Percentiles rank a stretch among this genome's conserved stretches.
Evolutionary conservation across 2,797 vertebrate species (phyloP).

Genomic region (Platyrinchus mystaceus): DNA sequence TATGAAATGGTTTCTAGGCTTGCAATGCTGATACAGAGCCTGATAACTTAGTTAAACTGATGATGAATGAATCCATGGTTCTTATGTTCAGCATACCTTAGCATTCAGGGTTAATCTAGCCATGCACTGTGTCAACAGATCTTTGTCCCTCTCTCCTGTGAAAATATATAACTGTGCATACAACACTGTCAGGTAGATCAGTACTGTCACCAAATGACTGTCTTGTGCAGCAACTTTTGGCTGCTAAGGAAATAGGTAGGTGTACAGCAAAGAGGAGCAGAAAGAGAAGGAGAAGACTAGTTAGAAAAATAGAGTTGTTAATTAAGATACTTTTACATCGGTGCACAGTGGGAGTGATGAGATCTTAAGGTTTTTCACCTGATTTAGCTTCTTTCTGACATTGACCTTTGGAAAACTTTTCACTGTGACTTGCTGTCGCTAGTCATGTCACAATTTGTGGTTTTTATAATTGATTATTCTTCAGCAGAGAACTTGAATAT

Average conservation of each 20-base stretch:
- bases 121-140: background rate
- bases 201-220: background rate
- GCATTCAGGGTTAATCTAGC: background rate
- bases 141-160: background rate
- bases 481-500: background rate
- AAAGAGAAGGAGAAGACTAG: background rate
- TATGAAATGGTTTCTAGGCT: background rate
- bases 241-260: background rate
- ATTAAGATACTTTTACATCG: background rate
- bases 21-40: accelerated
- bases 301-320: background rate
- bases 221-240: background rate
- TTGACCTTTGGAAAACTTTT: background rate
- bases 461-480: background rate
- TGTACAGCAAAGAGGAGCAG: background rate
- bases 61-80: background rate
- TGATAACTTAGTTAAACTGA: background rate
- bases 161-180: background rate
- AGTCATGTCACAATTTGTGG: background rate
- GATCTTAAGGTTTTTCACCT: background rate
- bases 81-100: background rate
- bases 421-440: background rate
- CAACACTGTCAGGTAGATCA: background rate
- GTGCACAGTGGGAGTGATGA: background rate
- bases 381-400: background rate